Base-by-base conservation (phyloP, 2,888 invertebrate species). In the Tuberolachnus salignus region DNA sequence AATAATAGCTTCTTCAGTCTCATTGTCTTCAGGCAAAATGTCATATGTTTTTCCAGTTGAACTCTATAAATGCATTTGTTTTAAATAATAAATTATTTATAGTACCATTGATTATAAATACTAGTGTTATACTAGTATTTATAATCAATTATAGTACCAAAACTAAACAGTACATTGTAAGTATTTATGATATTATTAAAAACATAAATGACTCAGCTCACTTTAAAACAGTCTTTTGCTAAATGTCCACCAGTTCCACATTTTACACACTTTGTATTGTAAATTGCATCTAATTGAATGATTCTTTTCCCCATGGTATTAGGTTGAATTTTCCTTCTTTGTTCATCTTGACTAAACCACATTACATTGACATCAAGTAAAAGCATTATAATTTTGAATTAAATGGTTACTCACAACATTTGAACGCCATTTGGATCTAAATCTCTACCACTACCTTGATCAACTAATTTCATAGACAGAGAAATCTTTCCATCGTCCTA, bases 351-450 rank as follows among this genome's bases (percentile, higher is more conserved):
- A 46, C 84, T 84, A 67, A 42, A 61, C n/a, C 6, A 61, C 19
- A 57, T 66, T 8, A 26, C 4, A 46, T 13, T 44, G 10, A 9
- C 61, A 75, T 80, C 16, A n/a, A 55, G 11, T 11, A 19, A 53
- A 11, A 55, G 19, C 13, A n/a, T 55, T 55, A 11, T 55, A 26
- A 59, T 59, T 59, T 64, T 2, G 23, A 66, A 26, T 57, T 26
- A 44, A 51, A 44, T 16, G 19, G 11, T 61, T n/a, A 83, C 84
- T 83, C 82, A 83, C 82, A 86, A 84, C n/a, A 85, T 82, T 71
- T 86, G 84, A n/a, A 86, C 84, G 8, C 86, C 85, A 80, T 85
- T 86, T 0, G 86, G 86, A 83, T 86, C 86, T 57, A 86, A 83
- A 81, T 86, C 86, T 19, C 82, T 84, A 16, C 86, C 86, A 81